Conservation (phyloP, 2,888 invertebrate species). For the Sipunculus nudus region DNA sequence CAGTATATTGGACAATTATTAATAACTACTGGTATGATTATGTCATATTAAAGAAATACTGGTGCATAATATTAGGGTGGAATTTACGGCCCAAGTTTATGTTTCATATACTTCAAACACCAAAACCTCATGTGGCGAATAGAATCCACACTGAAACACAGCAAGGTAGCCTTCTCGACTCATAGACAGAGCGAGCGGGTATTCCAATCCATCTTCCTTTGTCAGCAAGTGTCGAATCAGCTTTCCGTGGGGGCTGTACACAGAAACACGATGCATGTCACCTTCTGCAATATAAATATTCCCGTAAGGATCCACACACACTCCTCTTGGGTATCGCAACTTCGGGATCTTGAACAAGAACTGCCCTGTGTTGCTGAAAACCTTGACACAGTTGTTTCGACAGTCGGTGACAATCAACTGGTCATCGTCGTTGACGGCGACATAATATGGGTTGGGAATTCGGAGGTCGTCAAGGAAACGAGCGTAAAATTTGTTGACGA, state of each 20-base stretch:
- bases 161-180: slow-evolving; percentile 15
- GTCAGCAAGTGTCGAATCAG: slow-evolving; percentile 21
- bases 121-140: slow-evolving; percentile 20
- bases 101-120: too few relatives aligned
- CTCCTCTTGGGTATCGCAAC: slow-evolving; percentile 26
- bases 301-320: slow-evolving; percentile 28
- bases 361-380: slow-evolving; percentile 22
- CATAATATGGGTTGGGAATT: slow-evolving; percentile 27
- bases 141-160: slow-evolving; percentile 31
- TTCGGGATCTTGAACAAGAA: slow-evolving; percentile 16
- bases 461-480: slow-evolving; percentile 11
- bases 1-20: too few relatives aligned
- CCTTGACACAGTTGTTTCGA: slow-evolving; percentile 32
- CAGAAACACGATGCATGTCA: slow-evolving; percentile 26
- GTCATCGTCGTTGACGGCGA: slow-evolving; percentile 27
- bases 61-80: too few relatives aligned
- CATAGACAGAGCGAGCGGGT: slow-evolving; percentile 29
- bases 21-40: too few relatives aligned
- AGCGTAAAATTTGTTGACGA: slow-evolving; percentile 19
- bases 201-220: slow-evolving; percentile 19
- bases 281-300: slow-evolving; percentile 32
- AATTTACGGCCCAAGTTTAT: too few relatives aligned
- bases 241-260: slow-evolving; percentile 33
- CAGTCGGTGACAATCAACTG: slow-evolving; percentile 29
- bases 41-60: too few relatives aligned